Conservation (phyloP, 2,888 invertebrate genomes). For the Monochamus alternatus region DNA sequence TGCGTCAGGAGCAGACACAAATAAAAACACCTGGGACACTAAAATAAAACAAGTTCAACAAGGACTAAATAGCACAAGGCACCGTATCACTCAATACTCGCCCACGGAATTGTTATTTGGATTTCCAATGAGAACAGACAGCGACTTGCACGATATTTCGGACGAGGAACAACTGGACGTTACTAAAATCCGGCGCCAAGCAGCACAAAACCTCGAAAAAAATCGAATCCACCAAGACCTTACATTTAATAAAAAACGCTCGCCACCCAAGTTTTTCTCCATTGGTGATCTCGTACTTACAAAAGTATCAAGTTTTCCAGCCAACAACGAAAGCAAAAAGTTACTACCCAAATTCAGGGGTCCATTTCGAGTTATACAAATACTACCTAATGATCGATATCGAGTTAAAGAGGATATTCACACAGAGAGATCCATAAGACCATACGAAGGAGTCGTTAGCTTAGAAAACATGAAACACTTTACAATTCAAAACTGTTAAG, state of each 20-base stretch:
- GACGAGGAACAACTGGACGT: slow-evolving; percentile 42
- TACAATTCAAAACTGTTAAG: slow-evolving; percentile 9
- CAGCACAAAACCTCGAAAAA: slow-evolving; percentile 33
- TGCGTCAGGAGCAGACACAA: slow-evolving; percentile 35
- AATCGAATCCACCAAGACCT: slow-evolving; percentile 27
- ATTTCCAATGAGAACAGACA: slow-evolving; percentile 41
- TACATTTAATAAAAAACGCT: slow-evolving; percentile 28
- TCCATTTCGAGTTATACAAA: slow-evolving; percentile 35
- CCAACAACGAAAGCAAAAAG: slow-evolving; percentile 42
- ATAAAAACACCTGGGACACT: slow-evolving; percentile 47
- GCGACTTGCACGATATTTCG: slow-evolving; percentile 30
- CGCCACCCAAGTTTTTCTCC: slow-evolving; percentile 18
- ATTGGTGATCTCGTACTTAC: slow-evolving; percentile 42
- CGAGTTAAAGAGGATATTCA: slow-evolving; percentile 40
- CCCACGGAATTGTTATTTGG: slow-evolving; percentile 36
- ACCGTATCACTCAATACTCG: slow-evolving; percentile 46
- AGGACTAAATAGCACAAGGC: slow-evolving; percentile 50
- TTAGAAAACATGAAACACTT: neutral
- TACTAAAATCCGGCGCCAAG: slow-evolving; percentile 27
- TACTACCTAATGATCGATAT: slow-evolving; percentile 43
- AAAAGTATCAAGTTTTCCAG: slow-evolving; percentile 39
- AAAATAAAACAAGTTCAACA: slow-evolving; percentile 47
- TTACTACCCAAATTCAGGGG: slow-evolving; percentile 37
- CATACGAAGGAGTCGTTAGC: slow-evolving; percentile 7
- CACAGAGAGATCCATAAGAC: slow-evolving; percentile 9